A percentile compares a stretch with the other conserved stretches of the same genome.
Conservation (phyloP, 2,888 invertebrate species). For the Blastobasis adustella region DNA sequence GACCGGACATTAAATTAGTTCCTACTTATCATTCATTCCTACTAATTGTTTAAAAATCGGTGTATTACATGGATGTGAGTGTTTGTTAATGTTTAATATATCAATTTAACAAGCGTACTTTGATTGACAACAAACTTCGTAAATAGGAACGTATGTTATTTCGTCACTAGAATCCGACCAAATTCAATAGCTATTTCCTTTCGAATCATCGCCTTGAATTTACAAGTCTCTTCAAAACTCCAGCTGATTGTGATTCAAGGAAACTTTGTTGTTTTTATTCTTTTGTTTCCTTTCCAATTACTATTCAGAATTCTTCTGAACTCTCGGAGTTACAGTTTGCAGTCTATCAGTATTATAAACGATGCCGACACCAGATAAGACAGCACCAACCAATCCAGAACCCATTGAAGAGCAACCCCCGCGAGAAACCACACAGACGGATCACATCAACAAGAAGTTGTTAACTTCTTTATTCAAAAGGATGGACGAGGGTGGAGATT, state of each 20-base stretch:
- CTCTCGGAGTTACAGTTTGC: background rate
- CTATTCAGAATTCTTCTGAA: constrained; percentile 10
- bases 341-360: constrained; percentile 4
- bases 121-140: constrained; percentile 1
- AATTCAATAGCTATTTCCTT: constrained; percentile 10
- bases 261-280: background rate
- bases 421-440: constrained; percentile 76
- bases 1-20: no score
- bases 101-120: no score
- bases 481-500: constrained; percentile 66
- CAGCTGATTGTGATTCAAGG: no score
- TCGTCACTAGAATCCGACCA: constrained; percentile 12
- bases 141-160: constrained; percentile 9
- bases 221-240: no score
- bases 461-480: constrained; percentile 76
- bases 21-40: no score
- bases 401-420: constrained; percentile 38
- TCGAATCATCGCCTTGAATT: no score
- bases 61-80: no score
- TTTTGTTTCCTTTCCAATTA: constrained; percentile 16
- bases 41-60: no score
- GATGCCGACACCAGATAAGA: constrained; percentile 58
- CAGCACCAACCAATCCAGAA: constrained; percentile 26
- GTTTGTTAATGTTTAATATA: no score
- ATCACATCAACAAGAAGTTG: constrained; percentile 79